Percentiles rank a stretch among this genome's conserved stretches.
These are phyloP conservation scores for Clunio marinus DNA, from an alignment of 2,888 invertebrate species.

Conservation along the genomic window DNA sequence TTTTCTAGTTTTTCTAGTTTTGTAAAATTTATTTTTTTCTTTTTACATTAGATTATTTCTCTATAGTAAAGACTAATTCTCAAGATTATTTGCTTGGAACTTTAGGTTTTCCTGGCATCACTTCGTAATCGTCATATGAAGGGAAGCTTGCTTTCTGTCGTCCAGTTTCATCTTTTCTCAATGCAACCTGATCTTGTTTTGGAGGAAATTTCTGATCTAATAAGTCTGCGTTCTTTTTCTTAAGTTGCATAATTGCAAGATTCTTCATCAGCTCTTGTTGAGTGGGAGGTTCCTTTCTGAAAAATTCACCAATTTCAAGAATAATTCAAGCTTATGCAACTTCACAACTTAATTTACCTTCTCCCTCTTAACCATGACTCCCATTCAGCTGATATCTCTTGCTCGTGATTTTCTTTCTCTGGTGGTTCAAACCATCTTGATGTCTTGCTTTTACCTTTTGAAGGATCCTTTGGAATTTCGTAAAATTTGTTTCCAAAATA, in stretches of 20 bases:
- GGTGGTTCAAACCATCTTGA: conserved; percentile 71
- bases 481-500: conserved; percentile 77
- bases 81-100: too few species aligned
- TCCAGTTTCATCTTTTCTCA: conserved; percentile 47
- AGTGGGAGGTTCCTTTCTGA: conserved; percentile 64
- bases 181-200: conserved; percentile 52
- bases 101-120: conserved; percentile 45
- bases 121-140: conserved; percentile 60
- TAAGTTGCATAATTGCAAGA: conserved; percentile 64
- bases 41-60: too few species aligned
- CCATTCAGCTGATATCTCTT: conserved; percentile 81
- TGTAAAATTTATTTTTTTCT: too few species aligned
- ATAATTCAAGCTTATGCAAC: neutral
- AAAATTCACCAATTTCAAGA: conserved; percentile 39
- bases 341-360: conserved; percentile 48
- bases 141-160: conserved; percentile 53
- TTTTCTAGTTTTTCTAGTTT: too few species aligned
- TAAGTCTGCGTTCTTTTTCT: conserved; percentile 69
- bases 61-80: too few species aligned
- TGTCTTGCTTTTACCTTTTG: conserved; percentile 60
- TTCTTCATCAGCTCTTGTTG: conserved; percentile 69
- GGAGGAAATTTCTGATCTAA: conserved; percentile 58
- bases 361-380: conserved; percentile 76
- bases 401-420: conserved; percentile 57
- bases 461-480: conserved; percentile 67